phyloP scores from a whole-genome alignment of 2,113 vertebrate species.

The Ceyx margarethae region DNA sequence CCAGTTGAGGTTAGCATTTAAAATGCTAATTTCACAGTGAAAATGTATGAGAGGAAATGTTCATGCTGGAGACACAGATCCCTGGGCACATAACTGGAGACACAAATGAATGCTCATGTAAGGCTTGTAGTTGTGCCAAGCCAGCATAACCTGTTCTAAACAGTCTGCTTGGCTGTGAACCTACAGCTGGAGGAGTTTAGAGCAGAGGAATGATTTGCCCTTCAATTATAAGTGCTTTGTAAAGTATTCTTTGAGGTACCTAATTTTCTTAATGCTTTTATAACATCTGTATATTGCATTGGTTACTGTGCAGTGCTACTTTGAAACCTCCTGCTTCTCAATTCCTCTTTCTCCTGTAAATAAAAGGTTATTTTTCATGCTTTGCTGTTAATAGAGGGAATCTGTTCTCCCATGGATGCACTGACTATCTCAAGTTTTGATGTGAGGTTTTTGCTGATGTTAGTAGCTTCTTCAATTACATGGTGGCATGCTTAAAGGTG shows the following conservation, averaged over 20 bases:
- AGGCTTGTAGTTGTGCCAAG: background rate
- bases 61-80: background rate
- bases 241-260: background rate
- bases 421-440: background rate
- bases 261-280: background rate
- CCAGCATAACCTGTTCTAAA: background rate
- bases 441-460: background rate
- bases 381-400: background rate
- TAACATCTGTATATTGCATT: background rate
- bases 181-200: background rate
- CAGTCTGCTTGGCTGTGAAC: background rate
- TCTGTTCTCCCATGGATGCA: background rate
- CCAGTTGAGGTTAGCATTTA: background rate
- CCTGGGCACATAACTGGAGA: background rate
- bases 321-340: background rate
- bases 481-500: background rate
- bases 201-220: background rate
- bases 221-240: background rate
- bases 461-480: background rate
- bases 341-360: background rate
- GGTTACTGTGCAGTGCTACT: background rate
- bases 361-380: background rate
- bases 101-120: background rate
- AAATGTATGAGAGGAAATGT: background rate
- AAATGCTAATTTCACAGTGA: slow-evolving; percentile 1